A percentile compares a stretch with the other conserved stretches of the same genome.
Conservation (phyloP, 2,797 vertebrate species). For the Spizella passerina region DNA sequence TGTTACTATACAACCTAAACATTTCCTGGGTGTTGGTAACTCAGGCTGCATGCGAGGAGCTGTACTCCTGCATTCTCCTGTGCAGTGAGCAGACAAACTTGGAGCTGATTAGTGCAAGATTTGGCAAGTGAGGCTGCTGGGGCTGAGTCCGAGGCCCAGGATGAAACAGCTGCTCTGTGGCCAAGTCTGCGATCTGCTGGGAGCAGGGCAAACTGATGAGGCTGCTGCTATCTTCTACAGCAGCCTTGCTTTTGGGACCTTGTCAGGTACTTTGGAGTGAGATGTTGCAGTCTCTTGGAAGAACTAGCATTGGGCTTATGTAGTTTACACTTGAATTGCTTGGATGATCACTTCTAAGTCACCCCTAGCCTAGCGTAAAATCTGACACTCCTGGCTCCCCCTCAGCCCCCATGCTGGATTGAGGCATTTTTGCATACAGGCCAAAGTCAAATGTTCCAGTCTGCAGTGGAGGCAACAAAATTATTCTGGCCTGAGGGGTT, state of each 20-base stretch:
- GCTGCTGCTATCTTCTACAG: not conserved
- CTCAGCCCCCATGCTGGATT: not conserved
- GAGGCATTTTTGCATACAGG: not conserved
- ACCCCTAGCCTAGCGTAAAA: not conserved
- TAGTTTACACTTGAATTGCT: not conserved
- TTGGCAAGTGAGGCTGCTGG: not conserved
- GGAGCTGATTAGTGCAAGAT: not conserved
- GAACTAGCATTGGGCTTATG: not conserved
- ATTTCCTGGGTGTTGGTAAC: not conserved
- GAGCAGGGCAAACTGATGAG: not conserved
- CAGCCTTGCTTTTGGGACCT: not conserved
- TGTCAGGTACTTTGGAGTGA: not conserved
- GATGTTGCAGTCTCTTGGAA: not conserved
- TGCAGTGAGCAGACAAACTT: not conserved
- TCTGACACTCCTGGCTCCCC: not conserved
- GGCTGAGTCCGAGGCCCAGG: not conserved
- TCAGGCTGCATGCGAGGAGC: accelerated
- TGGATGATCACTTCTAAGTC: not conserved
- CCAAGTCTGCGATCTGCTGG: not conserved
- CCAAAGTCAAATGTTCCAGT: not conserved
- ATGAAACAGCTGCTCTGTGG: not conserved
- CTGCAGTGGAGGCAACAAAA: not conserved
- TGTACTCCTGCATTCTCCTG: not conserved
- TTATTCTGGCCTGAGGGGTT: not conserved
- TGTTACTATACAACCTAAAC: not conserved